Evolutionary conservation across 2,888 invertebrate species (phyloP), one percentile per base, ranked within the genome.

Genomic region (Acronicta alni): DNA sequence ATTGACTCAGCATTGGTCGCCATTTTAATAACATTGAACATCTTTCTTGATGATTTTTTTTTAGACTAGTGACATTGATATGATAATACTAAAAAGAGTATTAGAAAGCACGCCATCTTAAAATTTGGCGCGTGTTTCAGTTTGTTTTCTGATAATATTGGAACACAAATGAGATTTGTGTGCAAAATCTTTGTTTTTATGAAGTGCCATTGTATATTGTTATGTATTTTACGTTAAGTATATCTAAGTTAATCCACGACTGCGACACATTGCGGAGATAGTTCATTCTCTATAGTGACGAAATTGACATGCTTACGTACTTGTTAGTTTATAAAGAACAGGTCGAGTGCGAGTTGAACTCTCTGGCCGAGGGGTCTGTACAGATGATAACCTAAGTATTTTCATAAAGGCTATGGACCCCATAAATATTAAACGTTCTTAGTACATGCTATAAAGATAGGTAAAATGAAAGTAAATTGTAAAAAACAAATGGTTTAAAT

Each of bases 171-270:
- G 39, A 58, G 46, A 75, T 67, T 72, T 65, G 65, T 74, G 72
- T 53, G 49, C 37, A 8, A 67, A 65, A 58, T 70, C 32, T 57
- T 64, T 62, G 58, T 72, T 68, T 35, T 75, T 65, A 56, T 35
- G 46, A 68, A 71, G 78, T 78, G 78, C 78, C 78, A 78, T 78
- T 78, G 58, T 69, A 66, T 69, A 71, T 60, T 73, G 41, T 76
- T 67, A 67, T 62, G 55, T 47, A 63, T 44, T 77, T 70, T 80
- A 79, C 63, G 56, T 72, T 76, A 77, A 52, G 53, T 73, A 66
- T 69, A 67, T 7, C 7, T 72, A 65, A 68, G 63, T 57, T 75
- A 60, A 72, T 77, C 80, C 84, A 85, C 85, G 85, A 85, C 81
- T 79, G 70, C 68, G 67, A 69, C 63, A 46, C 70, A 61, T 18